Evolutionary conservation across 2,888 invertebrate genomes (phyloP), one percentile per base, ranked within the genome.

Genomic region (Pycnomerus fuliginosus): DNA sequence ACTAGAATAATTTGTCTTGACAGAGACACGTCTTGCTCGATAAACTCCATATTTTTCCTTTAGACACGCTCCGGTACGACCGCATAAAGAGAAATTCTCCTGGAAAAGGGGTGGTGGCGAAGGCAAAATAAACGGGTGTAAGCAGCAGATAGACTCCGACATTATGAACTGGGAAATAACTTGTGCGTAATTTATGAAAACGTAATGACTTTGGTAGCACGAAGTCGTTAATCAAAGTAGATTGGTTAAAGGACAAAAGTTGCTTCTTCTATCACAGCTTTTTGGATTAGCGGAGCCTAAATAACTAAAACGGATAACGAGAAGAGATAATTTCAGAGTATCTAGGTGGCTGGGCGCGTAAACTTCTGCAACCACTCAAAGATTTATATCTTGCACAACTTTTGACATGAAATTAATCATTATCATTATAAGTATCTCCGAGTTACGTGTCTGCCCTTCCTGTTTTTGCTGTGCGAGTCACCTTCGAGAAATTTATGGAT

Each of bases 151-250:
- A 53, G 43, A 50, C 44, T 54, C 41, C 40, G 43, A 42, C 54
- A 45, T 60, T 57, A 56, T 59, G 52, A 60, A 60, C 52, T 51
- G 60, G 25, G 56, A 59, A 62, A 62, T 61, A 60, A 56, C 54
- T 56, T 50, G 49, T 61, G 53, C 58, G 60, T 65, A 63, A 64
- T 65, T 66, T 65, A 65, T 62, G 61, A 64, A 62, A 64, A 65
- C 62, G 59, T 63, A 66, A 65, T 63, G 65, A 65, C 62, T 64
- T 59, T 60, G 58, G 53, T 55, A 50, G 56, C 55, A 54, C 56
- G 53, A 56, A 50, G 61, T 65, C 66, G 65, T 67, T 67, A 66
- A 67, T 67, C 67, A 67, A 65, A 61, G 53, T 40, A 52, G 52
- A 53, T 50, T 49, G 48, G 45, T 50, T 53, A 54, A 55, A 58